Evolutionary conservation across 2,797 vertebrate species (phyloP), one percentile per base, ranked within the genome.

Genomic region (Sebastes iracundus): DNA sequence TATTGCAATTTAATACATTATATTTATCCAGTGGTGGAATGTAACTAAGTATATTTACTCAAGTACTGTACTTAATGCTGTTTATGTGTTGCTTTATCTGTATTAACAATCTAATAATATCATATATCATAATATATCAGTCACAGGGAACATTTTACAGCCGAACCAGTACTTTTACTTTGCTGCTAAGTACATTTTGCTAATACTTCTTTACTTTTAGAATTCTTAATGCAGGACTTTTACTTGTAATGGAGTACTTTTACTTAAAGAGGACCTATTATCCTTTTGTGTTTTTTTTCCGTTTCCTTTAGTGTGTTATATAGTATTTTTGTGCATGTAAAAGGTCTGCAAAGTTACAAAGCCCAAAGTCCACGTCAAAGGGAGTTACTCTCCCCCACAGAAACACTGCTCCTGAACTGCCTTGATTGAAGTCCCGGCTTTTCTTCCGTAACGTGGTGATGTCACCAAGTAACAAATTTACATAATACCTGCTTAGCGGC

Each of bases 241-340:
- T 1, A 32, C 53, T 58, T 14, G 4, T 23, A 25, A 52, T 25
- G 16, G 14, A 63, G 27, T 32, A 35, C 14, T 53, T 62, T 28
- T 71, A 33, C 14, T 52, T n/a, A 67, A 30, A 46, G 42, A 46
- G 42, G 14, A 46, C 16, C 16, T 46, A 46, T 46, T 18, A 46
- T 18, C 6, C 14, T 46, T 46, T 46, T 18, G 6, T 46, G 42
- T 5, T 67, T 42, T 38, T 42, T 16, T 0, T 0, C 35, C 5
- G 0, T 42, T 38, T 38, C 38, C 38, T 42, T 42, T 42, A 7
- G 38, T 42, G 14, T 42, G 38, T 42, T 42, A 14, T 33, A 33
- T 42, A 42, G 38, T 42, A 14, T 42, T 6, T 42, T 42, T 42
- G 13, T 42, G 38, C 38, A 16, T 0, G 38, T 16, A 42, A 42